These are phyloP conservation scores for Phrixothrix hirtus DNA, from an alignment of 2,888 invertebrate species.

Conservation along the genomic window DNA sequence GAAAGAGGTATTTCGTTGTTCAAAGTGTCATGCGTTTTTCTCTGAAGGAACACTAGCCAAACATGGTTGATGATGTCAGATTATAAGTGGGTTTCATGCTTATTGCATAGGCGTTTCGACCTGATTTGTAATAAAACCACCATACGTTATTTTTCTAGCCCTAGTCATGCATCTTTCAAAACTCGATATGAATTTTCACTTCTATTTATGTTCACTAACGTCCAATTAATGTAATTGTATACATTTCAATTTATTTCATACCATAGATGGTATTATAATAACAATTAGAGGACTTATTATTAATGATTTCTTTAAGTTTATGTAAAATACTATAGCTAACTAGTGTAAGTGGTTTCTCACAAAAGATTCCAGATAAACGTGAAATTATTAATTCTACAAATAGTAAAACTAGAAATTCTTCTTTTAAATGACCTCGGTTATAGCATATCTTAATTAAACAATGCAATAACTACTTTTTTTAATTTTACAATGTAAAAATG, in stretches of 20 bases:
- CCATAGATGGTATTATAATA: conserved; percentile 4
- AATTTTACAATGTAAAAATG: too few species aligned
- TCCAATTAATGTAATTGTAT: conserved; percentile 21
- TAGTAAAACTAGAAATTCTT: conserved; percentile 27
- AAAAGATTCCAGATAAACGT: conserved; percentile 7
- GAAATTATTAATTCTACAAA: conserved; percentile 23
- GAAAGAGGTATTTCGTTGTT: conserved; percentile 11
- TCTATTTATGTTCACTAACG: background rate
- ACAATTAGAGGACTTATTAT: conserved; percentile 9
- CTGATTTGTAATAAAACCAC: conserved; percentile 28
- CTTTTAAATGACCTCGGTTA: conserved; percentile 22
- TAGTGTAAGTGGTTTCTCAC: conserved; percentile 1
- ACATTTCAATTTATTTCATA: conserved; percentile 9
- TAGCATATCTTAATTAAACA: too few species aligned
- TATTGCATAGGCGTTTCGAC: conserved; percentile 31
- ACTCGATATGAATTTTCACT: background rate
- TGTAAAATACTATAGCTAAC: background rate
- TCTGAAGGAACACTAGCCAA: conserved; percentile 34
- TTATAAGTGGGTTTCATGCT: conserved; percentile 36
- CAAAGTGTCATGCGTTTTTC: conserved; percentile 27
- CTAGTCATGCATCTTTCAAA: conserved; percentile 11
- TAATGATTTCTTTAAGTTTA: conserved; percentile 6
- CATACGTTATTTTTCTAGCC: conserved; percentile 26
- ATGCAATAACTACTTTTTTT: too few species aligned
- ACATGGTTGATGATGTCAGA: conserved; percentile 40